phyloP scores from a whole-genome alignment of 37 sponge, comb jelly and placozoan species.

The Haliclona indistincta region DNA sequence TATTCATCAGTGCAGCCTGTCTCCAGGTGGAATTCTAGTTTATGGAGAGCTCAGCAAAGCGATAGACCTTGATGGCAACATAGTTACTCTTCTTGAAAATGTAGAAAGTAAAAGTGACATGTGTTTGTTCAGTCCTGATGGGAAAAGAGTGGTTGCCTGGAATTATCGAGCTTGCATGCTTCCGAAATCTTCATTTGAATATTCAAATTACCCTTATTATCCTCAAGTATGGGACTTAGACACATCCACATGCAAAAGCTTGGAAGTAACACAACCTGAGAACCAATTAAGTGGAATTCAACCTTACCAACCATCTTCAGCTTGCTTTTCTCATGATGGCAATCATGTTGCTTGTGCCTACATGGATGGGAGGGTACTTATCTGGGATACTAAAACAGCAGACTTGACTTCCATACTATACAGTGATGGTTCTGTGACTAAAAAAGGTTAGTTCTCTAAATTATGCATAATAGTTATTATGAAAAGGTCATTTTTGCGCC shows the following conservation, averaged over 20 bases:
- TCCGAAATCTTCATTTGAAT: not conserved
- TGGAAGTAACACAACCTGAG: not conserved
- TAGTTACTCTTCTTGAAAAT: conserved; percentile 8
- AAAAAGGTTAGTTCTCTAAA: conserved; percentile 6
- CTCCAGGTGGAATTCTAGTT: conserved; percentile 19
- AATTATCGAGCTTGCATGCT: not conserved
- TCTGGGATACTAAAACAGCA: conserved; percentile 6
- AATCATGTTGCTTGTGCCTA: conserved; percentile 10
- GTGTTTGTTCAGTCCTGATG: conserved; percentile 36
- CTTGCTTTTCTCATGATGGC: conserved; percentile 44
- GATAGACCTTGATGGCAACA: conserved; percentile 3
- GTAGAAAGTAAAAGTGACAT: not conserved
- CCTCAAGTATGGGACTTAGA: conserved; percentile 18
- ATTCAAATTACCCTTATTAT: not conserved
- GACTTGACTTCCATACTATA: conserved; percentile 1
- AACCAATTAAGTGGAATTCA: not conserved
- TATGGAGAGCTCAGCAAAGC: conserved; percentile 22
- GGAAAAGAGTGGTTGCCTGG: conserved; percentile 13
- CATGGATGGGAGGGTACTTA: conserved; percentile 25
- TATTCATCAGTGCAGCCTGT: conserved; percentile 2
- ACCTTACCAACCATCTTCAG: conserved; percentile 3
- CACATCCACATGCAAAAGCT: not conserved
- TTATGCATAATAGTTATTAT: not conserved
- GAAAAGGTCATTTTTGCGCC: too few species aligned
- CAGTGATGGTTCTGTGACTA: conserved; percentile 15